These are phyloP conservation scores for Adoxophyes honmai DNA, from an alignment of 1,140 invertebrate genomes.

Conservation along the genomic window DNA sequence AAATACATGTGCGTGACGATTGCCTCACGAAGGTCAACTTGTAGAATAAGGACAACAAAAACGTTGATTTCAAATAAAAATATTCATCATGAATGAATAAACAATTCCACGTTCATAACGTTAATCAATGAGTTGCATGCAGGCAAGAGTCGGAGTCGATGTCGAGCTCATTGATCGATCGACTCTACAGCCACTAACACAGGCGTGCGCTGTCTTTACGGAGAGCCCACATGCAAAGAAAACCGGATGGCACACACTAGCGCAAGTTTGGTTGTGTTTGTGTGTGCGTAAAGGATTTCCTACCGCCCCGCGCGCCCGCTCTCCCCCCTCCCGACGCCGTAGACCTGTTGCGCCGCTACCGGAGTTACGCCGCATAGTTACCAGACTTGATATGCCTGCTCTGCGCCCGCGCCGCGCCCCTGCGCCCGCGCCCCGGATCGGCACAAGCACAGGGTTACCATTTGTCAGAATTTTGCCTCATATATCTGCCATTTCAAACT, in stretches of 20 bases:
- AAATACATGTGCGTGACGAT: slow-evolving; percentile 12
- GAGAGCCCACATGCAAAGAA: slow-evolving; percentile 48
- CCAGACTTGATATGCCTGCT: slow-evolving; percentile 72
- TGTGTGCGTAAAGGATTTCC: slow-evolving; percentile 66
- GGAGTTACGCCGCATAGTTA: slow-evolving; percentile 77
- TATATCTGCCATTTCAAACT: neutral
- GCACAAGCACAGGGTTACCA: slow-evolving; percentile 41
- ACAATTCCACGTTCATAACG: slow-evolving; percentile 75
- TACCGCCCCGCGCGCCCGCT: slow-evolving; percentile 59
- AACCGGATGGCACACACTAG: slow-evolving; percentile 69
- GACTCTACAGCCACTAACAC: slow-evolving; percentile 57
- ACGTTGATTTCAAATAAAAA: slow-evolving; percentile 66
- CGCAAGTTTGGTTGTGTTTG: slow-evolving; percentile 42
- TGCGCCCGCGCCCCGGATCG: slow-evolving; percentile 22
- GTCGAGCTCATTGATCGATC: slow-evolving; percentile 75
- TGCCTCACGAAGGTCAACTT: slow-evolving; percentile 31
- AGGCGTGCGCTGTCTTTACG: slow-evolving; percentile 33
- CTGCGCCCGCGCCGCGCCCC: slow-evolving; percentile 32
- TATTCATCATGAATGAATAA: slow-evolving; percentile 75
- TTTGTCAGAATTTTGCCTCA: slow-evolving; percentile 1
- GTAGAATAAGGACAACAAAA: slow-evolving; percentile 49
- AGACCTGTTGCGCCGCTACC: slow-evolving; percentile 72
- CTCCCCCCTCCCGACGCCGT: slow-evolving; percentile 39
- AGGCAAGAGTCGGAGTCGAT: slow-evolving; percentile 61
- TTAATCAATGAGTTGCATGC: slow-evolving; percentile 76